These are phyloP conservation scores for Celastrina argiolus DNA, from an alignment of 2,888 invertebrate genomes.

Conservation along the genomic window DNA sequence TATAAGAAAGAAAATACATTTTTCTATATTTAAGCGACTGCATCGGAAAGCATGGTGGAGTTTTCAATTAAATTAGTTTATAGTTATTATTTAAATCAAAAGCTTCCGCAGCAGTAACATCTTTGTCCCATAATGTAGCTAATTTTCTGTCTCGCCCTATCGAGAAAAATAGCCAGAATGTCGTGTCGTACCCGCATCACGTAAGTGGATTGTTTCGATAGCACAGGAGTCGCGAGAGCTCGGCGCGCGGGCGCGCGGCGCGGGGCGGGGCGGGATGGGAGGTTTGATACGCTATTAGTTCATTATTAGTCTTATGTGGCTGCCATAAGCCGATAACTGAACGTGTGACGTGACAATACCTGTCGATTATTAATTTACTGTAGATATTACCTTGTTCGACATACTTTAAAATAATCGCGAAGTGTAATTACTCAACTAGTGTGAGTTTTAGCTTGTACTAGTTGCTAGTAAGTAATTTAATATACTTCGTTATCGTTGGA, in stretches of 20 bases:
- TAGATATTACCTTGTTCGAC: background rate
- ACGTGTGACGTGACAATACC: slow-evolving; percentile 32
- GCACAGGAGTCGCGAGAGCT: slow-evolving; percentile 33
- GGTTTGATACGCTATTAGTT: slow-evolving; percentile 73
- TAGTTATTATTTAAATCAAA: too few relatives aligned
- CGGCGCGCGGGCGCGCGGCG: slow-evolving; percentile 40
- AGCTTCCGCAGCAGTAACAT: too few relatives aligned
- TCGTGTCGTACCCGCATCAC: slow-evolving; percentile 22
- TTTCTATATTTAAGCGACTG: too few relatives aligned
- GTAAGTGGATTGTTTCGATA: slow-evolving; percentile 26
- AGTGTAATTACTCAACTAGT: too few relatives aligned
- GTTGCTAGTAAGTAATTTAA: too few relatives aligned
- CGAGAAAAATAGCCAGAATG: background rate
- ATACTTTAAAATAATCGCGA: background rate
- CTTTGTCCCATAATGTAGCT: too few relatives aligned
- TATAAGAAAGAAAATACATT: too few relatives aligned
- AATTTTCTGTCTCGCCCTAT: too few relatives aligned
- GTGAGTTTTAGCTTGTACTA: too few relatives aligned
- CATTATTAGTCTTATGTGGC: slow-evolving; percentile 63
- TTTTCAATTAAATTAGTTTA: too few relatives aligned
- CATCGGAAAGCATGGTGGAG: too few relatives aligned
- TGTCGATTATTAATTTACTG: background rate
- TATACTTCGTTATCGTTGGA: too few relatives aligned
- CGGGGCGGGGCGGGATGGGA: slow-evolving; percentile 45
- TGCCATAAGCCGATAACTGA: slow-evolving; percentile 48